phyloP scores from a whole-genome alignment of 2,888 invertebrate genomes.

The Acleris sparsana region DNA sequence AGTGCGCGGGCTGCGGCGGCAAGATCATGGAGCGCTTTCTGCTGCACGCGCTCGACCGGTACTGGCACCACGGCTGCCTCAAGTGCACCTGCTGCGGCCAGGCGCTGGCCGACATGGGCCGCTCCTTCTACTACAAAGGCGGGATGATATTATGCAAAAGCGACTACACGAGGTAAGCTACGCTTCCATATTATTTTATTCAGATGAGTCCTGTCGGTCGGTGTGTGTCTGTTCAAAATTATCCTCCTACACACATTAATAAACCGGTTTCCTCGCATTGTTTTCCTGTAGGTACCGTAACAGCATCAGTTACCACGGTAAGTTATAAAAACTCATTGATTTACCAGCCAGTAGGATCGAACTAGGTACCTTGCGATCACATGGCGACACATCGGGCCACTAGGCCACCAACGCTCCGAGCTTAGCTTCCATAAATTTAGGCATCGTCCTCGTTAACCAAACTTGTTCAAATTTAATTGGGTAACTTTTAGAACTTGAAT shows the following conservation, averaged over 20 bases:
- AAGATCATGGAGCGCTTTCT: slow-evolving; percentile 96
- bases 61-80: slow-evolving; percentile 97
- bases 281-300: too few species aligned
- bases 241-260: too few species aligned
- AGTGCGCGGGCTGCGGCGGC: slow-evolving; percentile 96
- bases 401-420: too few species aligned
- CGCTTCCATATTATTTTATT: too few species aligned
- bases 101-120: slow-evolving; percentile 94
- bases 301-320: too few species aligned
- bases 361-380: too few species aligned
- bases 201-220: too few species aligned
- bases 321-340: slow-evolving; percentile 56
- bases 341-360: too few species aligned
- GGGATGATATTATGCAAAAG: slow-evolving; percentile 97
- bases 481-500: slow-evolving; percentile 28
- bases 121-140: slow-evolving; percentile 95
- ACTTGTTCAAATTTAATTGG: slow-evolving; percentile 35
- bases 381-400: too few species aligned
- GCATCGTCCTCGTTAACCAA: slow-evolving; percentile 14
- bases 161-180: slow-evolving; percentile 94
- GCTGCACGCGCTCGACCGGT: slow-evolving; percentile 95
- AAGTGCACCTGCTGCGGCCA: slow-evolving; percentile 96
- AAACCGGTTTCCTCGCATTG: too few species aligned
- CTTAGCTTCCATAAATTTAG: slow-evolving; percentile 3
- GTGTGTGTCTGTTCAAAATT: too few species aligned